A percentile compares a stretch with the other conserved stretches of the same genome.
These are phyloP conservation scores for Zalophus californianus DNA, from an alignment of 2,797 vertebrate genomes.

Conservation along the genomic window DNA sequence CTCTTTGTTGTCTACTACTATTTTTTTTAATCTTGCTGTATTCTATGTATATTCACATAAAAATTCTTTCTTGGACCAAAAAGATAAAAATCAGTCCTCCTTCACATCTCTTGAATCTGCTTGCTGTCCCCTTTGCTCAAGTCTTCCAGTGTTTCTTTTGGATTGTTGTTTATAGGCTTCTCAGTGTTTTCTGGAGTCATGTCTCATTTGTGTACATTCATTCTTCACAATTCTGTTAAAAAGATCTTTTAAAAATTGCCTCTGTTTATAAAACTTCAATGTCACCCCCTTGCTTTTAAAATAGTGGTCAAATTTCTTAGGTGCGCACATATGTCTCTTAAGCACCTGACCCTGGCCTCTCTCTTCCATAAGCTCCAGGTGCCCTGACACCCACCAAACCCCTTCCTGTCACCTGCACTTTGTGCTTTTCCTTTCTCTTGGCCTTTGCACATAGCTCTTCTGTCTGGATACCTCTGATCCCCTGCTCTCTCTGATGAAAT, in stretches of 20 bases:
- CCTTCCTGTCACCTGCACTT: background rate
- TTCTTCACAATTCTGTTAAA: background rate
- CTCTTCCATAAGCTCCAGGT: background rate
- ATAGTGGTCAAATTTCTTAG: background rate
- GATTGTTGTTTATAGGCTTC: background rate
- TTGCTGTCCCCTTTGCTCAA: background rate
- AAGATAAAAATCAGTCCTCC: background rate
- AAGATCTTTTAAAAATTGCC: background rate
- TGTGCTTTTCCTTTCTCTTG: background rate
- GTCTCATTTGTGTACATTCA: background rate
- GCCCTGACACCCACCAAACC: background rate
- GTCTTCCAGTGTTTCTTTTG: background rate
- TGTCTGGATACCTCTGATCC: no score
- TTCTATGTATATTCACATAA: background rate
- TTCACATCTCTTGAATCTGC: background rate
- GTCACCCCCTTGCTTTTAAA: background rate
- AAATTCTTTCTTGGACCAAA: background rate
- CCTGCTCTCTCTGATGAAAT: background rate
- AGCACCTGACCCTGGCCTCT: background rate
- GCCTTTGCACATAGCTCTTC: background rate
- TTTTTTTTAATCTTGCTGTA: background rate
- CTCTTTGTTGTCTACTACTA: background rate
- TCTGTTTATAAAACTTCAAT: background rate
- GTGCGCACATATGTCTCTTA: rapidly evolving
- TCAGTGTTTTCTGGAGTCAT: background rate